Evolutionary conservation across 2,888 invertebrate genomes (phyloP).

Genomic region (Oscheius onirici): DNA sequence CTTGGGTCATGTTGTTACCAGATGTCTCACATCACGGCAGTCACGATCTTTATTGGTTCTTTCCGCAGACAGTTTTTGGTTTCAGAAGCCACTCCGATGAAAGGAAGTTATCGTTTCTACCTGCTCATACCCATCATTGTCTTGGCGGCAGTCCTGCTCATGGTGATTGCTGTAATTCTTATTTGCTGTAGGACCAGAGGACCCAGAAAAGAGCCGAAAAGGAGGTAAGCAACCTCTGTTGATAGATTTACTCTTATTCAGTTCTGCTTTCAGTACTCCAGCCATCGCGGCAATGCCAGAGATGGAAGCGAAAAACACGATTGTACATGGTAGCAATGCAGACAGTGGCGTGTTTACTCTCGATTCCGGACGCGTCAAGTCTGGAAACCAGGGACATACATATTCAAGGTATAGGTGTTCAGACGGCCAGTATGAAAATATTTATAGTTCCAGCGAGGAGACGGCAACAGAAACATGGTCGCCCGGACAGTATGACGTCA

Average conservation of each 20-base stretch:
- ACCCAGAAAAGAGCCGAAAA: slow-evolving; percentile 34
- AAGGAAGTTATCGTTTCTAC: slow-evolving; percentile 33
- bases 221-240: slow-evolving; percentile 31
- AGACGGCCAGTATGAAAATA: background rate
- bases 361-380: slow-evolving; percentile 39
- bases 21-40: slow-evolving; percentile 3
- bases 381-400: slow-evolving; percentile 28
- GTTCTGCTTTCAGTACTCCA: slow-evolving; percentile 27
- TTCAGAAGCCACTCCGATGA: slow-evolving; percentile 29
- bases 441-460: slow-evolving; percentile 41
- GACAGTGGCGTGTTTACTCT: slow-evolving; percentile 65
- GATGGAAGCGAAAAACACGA: slow-evolving; percentile 52
- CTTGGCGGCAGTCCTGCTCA: slow-evolving; percentile 36
- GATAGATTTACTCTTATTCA: no score
- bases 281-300: slow-evolving; percentile 40
- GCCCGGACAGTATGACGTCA: slow-evolving; percentile 36
- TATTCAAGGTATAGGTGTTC: slow-evolving; percentile 38
- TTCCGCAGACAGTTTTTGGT: background rate
- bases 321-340: slow-evolving; percentile 59
- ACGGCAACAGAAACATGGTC: slow-evolving; percentile 47
- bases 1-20: background rate
- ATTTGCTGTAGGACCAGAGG: slow-evolving; percentile 46
- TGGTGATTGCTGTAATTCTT: slow-evolving; percentile 41
- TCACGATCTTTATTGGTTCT: background rate
- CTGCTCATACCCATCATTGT: slow-evolving; percentile 44